Base-by-base conservation (phyloP, 2,888 invertebrate genomes). In the Alloplasta piceator region DNA sequence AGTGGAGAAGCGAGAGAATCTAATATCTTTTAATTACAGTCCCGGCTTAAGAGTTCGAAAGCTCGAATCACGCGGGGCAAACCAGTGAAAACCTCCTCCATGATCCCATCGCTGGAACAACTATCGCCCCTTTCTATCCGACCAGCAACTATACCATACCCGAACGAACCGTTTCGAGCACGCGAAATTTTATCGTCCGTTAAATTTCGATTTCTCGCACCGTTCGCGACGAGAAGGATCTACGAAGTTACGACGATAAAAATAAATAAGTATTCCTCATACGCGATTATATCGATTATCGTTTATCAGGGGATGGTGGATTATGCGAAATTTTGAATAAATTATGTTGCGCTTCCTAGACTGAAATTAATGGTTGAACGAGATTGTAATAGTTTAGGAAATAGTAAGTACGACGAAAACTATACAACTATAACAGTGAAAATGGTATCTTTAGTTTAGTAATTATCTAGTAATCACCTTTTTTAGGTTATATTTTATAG, bases 21-120 rank as follows among this genome's bases (percentile, higher is more conserved):
- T 80, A 80, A 80, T 80, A 80, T 80, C 80, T 80, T 80, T 80
- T 80, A 80, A 80, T 80, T 80, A 80, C 68, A 80, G 72, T 68
- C 56, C 56, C 73, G 73, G 80, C 80, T 80, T 80, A 80, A 80
- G 80, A 80, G 80, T 80, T 80, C 80, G 80, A 80, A 80, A 80
- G 80, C 80, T 80, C 76, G 80, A 80, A 80, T 80, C 80, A 77
- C 80, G 80, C 76, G 56, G 43, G 14, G 36, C 9, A 72, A 39
- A 52, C 38, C 38, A 56, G 48, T 14, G 56, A 68, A 61, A 26
- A 26, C 26, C 26, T 26, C 56, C 60, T 67, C 36, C 12, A 43
- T 63, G 64, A 77, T 68, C 76, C 41, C 43, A 58, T 41, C 9
- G 43, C 61, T 38, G 4, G 56, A 52, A 52, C 52, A n/a, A 60